Evolutionary conservation across 2,113 vertebrate genomes (phyloP).

Genomic region (Platycercus adscitus): DNA sequence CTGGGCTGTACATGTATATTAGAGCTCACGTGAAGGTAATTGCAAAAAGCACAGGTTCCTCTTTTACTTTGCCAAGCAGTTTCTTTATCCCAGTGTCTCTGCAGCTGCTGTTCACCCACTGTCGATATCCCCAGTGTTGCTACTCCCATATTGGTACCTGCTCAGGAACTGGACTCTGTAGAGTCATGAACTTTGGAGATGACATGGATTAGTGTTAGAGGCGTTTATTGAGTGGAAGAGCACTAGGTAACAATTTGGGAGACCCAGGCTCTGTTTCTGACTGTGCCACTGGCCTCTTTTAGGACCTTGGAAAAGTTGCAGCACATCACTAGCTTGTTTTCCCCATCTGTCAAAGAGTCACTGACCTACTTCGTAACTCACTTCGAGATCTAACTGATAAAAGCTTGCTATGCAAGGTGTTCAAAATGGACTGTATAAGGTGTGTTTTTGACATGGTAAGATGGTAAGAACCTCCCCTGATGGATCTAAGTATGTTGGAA

Average conservation of each 20-base stretch:
- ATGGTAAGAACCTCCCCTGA: neutral
- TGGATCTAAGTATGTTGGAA: neutral
- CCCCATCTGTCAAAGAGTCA: slow-evolving; percentile 1
- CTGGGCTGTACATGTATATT: rapidly evolving
- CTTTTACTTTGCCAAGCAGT: neutral
- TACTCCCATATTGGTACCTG: rapidly evolving
- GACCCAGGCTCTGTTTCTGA: neutral
- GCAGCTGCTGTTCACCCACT: neutral
- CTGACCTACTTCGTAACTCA: slow-evolving; percentile 3
- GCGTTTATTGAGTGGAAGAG: neutral
- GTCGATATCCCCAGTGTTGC: neutral
- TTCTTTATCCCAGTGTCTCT: neutral
- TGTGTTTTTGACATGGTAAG: neutral
- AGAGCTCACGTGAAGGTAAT: neutral
- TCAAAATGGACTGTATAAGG: neutral
- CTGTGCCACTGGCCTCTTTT: neutral
- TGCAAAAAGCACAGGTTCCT: neutral
- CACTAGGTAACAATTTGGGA: neutral
- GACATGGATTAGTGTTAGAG: neutral
- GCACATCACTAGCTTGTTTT: slow-evolving; percentile 6
- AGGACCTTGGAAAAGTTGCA: neutral
- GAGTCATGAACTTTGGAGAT: neutral
- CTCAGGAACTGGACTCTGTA: neutral
- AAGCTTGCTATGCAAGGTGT: neutral
- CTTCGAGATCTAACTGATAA: slow-evolving; percentile 8